These are phyloP conservation scores for Altica lythri DNA, from an alignment of 2,888 invertebrate genomes.

Conservation along the genomic window DNA sequence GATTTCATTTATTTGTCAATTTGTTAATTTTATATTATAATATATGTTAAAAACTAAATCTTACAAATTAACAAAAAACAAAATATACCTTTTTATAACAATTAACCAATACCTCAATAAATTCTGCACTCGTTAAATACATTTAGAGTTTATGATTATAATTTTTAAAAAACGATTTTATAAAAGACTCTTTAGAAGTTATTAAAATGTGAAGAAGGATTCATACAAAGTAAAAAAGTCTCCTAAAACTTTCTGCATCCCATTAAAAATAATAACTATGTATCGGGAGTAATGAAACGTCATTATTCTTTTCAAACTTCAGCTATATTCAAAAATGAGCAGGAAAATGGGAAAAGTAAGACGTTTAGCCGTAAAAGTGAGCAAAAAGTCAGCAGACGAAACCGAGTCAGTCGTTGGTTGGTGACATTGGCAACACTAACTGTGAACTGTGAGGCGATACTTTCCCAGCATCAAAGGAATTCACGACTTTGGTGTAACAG, in stretches of 20 bases:
- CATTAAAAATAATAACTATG: constrained; percentile 5
- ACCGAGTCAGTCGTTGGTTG: background rate
- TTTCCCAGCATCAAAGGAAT: constrained; percentile 2
- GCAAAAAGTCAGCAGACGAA: background rate
- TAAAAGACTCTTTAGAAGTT: too few species aligned
- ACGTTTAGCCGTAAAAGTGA: constrained; percentile 1
- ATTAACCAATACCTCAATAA: too few species aligned
- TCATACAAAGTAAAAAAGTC: background rate
- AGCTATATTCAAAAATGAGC: background rate
- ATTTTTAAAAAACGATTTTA: too few species aligned
- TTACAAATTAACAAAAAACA: too few species aligned
- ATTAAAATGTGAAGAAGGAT: too few species aligned
- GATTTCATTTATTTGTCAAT: too few species aligned
- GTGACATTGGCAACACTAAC: constrained; percentile 8
- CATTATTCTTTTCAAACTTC: background rate
- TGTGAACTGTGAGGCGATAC: constrained; percentile 1
- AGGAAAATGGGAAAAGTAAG: constrained; percentile 1
- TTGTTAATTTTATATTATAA: too few species aligned
- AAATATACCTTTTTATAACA: too few species aligned
- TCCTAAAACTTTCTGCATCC: background rate
- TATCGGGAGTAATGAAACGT: background rate
- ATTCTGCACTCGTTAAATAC: too few species aligned
- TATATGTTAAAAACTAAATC: too few species aligned
- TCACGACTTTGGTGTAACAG: constrained; percentile 40
- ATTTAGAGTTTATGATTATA: too few species aligned